A percentile compares a stretch with the other conserved stretches of the same genome.
These are phyloP conservation scores for Hedychridium roseum DNA, from an alignment of 2,888 invertebrate species.

Conservation along the genomic window DNA sequence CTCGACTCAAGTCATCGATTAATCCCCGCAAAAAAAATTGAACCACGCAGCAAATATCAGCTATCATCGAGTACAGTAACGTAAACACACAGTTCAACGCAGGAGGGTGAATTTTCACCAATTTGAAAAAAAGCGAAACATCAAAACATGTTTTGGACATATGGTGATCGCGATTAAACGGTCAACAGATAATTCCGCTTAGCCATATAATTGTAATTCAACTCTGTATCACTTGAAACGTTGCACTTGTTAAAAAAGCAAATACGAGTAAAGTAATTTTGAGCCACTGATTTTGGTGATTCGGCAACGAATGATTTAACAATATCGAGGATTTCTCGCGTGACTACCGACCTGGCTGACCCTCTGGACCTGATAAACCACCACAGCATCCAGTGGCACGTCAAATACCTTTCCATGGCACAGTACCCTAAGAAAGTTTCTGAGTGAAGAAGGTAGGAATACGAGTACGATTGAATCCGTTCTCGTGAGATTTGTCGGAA, in stretches of 20 bases:
- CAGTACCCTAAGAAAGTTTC: too few species aligned
- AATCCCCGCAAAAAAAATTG: constrained; percentile 2
- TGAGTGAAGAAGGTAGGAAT: too few species aligned
- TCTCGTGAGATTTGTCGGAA: constrained; percentile 20
- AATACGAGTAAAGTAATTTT: too few species aligned
- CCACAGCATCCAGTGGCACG: constrained; percentile 15
- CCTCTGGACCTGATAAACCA: constrained; percentile 36
- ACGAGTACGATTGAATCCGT: too few species aligned
- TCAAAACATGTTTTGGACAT: constrained; percentile 37
- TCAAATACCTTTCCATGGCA: constrained; percentile 21
- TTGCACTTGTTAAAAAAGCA: too few species aligned
- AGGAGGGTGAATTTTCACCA: background rate
- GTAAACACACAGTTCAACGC: background rate
- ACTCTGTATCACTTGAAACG: too few species aligned
- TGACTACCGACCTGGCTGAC: constrained; percentile 40
- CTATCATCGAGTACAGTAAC: background rate
- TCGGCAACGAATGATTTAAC: constrained; percentile 10
- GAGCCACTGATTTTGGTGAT: too few species aligned
- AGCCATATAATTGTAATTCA: too few species aligned
- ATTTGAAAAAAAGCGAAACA: background rate
- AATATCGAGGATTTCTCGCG: constrained; percentile 28
- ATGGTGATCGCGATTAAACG: constrained; percentile 18
- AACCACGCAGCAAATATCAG: too few species aligned
- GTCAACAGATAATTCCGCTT: too few species aligned
- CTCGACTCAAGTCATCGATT: constrained; percentile 28